A percentile compares a stretch with the other conserved stretches of the same genome.
Conservation (phyloP, 2,797 vertebrate genomes). For the Scleropages formosus region DNA sequence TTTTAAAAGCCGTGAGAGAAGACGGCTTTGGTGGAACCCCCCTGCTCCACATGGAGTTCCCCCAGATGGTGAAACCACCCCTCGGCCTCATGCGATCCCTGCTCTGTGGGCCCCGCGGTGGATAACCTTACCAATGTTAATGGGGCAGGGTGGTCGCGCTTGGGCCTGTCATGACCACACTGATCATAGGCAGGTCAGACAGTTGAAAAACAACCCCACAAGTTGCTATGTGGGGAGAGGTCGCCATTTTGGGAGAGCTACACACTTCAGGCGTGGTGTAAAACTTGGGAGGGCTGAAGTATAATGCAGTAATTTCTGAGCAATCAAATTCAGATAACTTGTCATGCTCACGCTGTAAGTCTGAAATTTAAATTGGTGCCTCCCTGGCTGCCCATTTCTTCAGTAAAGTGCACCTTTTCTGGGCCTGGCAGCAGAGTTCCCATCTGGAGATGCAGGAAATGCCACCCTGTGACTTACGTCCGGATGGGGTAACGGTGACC, state of each 20-base stretch:
- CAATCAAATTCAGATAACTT: background rate
- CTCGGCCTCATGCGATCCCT: background rate
- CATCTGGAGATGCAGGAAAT: background rate
- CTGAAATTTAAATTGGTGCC: background rate
- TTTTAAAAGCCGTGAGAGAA: background rate
- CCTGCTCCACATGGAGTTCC: background rate
- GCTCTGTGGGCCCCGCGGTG: background rate
- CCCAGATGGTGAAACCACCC: background rate
- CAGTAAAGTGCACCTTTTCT: background rate
- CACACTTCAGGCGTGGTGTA: no score
- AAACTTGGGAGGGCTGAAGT: no score
- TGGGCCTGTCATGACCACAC: background rate
- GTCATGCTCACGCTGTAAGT: background rate
- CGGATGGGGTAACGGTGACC: background rate
- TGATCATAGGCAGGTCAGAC: background rate
- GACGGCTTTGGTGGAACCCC: slow-evolving; percentile 23
- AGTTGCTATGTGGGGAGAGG: background rate
- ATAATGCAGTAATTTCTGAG: background rate
- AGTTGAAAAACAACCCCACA: background rate
- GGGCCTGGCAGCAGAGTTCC: background rate
- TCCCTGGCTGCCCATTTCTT: background rate
- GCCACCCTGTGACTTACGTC: background rate
- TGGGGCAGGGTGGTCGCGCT: background rate
- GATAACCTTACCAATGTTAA: background rate
- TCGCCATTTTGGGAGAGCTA: background rate